Percentiles rank a stretch among this genome's conserved stretches.
These are phyloP conservation scores for Poecile montanus DNA, from an alignment of 2,797 vertebrate genomes.

Conservation along the genomic window DNA sequence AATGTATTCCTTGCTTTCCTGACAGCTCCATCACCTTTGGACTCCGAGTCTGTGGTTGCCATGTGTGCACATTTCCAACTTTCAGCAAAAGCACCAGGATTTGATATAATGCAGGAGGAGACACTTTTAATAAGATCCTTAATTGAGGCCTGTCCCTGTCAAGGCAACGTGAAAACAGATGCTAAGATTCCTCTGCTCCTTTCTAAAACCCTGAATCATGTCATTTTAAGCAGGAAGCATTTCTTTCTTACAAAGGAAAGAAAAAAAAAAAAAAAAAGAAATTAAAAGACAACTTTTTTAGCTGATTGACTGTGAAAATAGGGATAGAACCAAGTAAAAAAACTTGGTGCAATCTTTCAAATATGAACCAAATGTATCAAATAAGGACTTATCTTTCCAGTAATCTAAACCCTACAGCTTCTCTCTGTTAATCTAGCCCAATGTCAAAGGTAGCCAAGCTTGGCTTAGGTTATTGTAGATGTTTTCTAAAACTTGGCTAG, in stretches of 20 bases:
- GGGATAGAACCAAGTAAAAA: not conserved
- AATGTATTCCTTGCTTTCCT: not conserved
- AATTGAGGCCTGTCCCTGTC: not conserved
- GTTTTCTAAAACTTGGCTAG: not conserved
- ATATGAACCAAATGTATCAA: not conserved
- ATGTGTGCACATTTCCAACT: not conserved
- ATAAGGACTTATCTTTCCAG: not conserved
- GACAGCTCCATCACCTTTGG: conserved; percentile 9
- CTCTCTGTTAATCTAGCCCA: not conserved
- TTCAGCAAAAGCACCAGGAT: not conserved
- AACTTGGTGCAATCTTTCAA: not conserved
- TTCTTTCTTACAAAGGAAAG: not conserved
- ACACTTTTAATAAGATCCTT: not conserved
- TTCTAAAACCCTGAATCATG: not conserved
- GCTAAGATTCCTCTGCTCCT: not conserved
- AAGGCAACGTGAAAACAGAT: not conserved
- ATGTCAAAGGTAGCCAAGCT: not conserved
- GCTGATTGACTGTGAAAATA: not conserved
- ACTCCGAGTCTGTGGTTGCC: not conserved
- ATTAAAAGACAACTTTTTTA: not conserved
- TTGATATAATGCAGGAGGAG: conserved; percentile 15
- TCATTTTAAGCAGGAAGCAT: not conserved
- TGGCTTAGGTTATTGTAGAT: not conserved
- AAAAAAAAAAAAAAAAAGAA: not conserved
- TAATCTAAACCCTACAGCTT: not conserved